Percentiles rank a stretch among this genome's conserved stretches.
These are phyloP conservation scores for Tamandua tetradactyla DNA, from an alignment of 2,797 vertebrate species.

Conservation along the genomic window DNA sequence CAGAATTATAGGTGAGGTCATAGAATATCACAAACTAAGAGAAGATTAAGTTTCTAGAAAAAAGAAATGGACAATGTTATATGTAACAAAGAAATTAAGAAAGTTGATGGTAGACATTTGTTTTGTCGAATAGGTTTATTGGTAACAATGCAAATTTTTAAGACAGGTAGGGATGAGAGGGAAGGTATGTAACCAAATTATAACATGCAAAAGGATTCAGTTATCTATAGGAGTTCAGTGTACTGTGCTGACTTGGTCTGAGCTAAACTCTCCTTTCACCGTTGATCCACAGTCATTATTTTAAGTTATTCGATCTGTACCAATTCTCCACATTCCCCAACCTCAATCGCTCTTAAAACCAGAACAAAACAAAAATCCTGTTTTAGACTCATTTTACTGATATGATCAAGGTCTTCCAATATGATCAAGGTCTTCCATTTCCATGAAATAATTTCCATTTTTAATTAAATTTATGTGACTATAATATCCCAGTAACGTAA, in stretches of 20 bases:
- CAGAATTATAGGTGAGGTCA: background rate
- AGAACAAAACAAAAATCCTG: background rate
- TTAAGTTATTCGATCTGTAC: background rate
- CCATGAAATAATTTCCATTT: background rate
- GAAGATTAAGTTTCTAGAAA: background rate
- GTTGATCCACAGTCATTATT: background rate
- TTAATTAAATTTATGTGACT: background rate
- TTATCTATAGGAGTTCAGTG: no score
- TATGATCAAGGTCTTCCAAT: background rate
- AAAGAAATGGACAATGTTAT: background rate
- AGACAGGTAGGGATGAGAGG: background rate
- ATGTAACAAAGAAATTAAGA: background rate
- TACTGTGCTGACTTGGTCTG: background rate
- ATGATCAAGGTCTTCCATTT: no score
- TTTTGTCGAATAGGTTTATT: background rate
- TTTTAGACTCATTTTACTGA: background rate
- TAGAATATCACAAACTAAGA: background rate
- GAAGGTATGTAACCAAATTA: background rate
- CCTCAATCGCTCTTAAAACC: background rate
- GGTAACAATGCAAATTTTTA: background rate
- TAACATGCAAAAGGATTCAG: background rate
- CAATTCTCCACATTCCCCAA: background rate
- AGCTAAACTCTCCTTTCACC: background rate
- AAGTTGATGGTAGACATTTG: background rate
- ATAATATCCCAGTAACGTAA: background rate